Evolutionary conservation across 2,797 vertebrate species (phyloP), one percentile per base, ranked within the genome.

Genomic region (Etheostoma nigrum): DNA sequence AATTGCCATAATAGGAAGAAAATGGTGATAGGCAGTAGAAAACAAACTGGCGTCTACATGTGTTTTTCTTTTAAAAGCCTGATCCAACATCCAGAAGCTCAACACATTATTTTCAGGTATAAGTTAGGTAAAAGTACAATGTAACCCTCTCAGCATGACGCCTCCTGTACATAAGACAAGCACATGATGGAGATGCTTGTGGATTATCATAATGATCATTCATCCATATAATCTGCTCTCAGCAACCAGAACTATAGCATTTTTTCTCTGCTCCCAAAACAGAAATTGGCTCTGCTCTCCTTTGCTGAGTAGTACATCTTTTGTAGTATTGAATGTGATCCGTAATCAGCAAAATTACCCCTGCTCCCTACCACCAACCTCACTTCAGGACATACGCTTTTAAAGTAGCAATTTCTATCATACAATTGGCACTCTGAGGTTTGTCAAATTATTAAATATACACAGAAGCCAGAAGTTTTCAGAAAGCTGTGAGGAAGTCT

Each of bases 271-370:
- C 72, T 72, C 6, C 21, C 61, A 58, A 53, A 74, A 52, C 63
- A 68, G 16, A 71, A 66, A 70, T 45, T 27, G 42, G 19, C 6
- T 23, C 21, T 45, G 53, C 54, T 70, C 67, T 79, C 33, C 74
- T 51, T 62, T 55, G 84, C 78, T 67, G 74, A 82, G 79, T 40
- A 25, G 48, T 25, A 27, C 54, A 57, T 78, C 70, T 72, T 83
- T 76, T 81, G 64, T 65, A 44, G 23, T 74, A 48, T 84, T 77
- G 79, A 81, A 79, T 69, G 64, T 78, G 75, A 84, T 79, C 68
- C 27, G 62, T 79, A 79, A 83, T 82, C 71, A 70, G 77, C 59
- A 53, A 72, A 82, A 78, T 81, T 78, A 75, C 77, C 79, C 68
- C 21, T 53, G 25, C 72, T 61, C 49, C 54, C 68, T 62, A 68